Conservation (phyloP, 2,797 vertebrate species). For the Trematomus bernacchii region DNA sequence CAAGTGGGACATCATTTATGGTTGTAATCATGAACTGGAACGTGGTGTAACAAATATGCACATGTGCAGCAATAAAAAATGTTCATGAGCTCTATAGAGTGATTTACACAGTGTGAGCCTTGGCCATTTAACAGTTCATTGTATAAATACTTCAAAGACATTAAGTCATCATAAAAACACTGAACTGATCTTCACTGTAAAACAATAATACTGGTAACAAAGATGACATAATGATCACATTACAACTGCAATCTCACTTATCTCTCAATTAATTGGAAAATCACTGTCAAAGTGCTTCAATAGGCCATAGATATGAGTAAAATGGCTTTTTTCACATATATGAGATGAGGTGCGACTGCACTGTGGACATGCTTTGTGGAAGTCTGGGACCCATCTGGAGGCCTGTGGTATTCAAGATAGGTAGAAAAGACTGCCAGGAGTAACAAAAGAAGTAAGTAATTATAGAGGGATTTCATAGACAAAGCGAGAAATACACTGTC, state of each 20-base stretch:
- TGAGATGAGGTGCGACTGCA: conserved; percentile 18
- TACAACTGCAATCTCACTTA: conserved; percentile 21
- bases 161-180: conserved; percentile 36
- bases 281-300: neutral
- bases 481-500: conserved; percentile 47
- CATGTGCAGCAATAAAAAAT: conserved; percentile 30
- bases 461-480: conserved; percentile 50
- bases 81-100: conserved; percentile 32
- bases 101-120: conserved; percentile 29
- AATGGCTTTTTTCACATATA: conserved; percentile 29
- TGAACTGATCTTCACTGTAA: conserved; percentile 5
- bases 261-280: conserved; percentile 23
- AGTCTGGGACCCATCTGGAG: conserved; percentile 53
- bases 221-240: conserved; percentile 25
- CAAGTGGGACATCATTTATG: conserved; percentile 34
- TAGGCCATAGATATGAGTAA: conserved; percentile 17
- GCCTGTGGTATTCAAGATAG: conserved; percentile 42
- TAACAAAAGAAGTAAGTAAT: conserved; percentile 67
- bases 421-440: conserved; percentile 48
- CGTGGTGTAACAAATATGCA: conserved; percentile 19
- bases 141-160: conserved; percentile 27
- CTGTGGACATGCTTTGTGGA: conserved; percentile 28
- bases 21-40: conserved; percentile 10
- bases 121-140: conserved; percentile 17
- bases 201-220: conserved; percentile 24